Evolutionary conservation across 2,888 invertebrate species (phyloP).

Genomic region (Clitarchus hookeri): DNA sequence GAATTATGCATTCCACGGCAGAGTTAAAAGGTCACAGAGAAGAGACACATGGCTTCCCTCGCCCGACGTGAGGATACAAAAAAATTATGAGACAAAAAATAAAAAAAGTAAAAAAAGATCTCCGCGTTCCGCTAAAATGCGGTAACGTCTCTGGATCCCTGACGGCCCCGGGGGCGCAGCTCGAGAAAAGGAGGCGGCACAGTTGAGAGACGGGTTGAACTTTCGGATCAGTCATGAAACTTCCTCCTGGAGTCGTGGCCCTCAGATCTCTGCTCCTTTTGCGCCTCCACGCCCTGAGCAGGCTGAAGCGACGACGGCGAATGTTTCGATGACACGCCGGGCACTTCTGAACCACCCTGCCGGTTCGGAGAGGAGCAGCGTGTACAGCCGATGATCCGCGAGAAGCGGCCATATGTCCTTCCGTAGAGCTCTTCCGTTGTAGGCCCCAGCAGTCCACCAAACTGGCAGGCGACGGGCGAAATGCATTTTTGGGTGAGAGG

Average conservation of each 20-base stretch:
- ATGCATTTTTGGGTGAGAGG: too few species aligned
- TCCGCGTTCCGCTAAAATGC: neutral
- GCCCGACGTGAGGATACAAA: neutral
- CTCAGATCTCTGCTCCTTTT: neutral
- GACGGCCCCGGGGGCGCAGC: neutral
- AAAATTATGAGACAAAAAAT: neutral
- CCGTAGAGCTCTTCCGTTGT: too few species aligned
- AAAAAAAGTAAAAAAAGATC: neutral
- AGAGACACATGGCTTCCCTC: constrained; percentile 10
- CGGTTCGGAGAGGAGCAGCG: too few species aligned
- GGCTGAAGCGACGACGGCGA: neutral
- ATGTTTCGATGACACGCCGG: neutral
- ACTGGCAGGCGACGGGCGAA: too few species aligned
- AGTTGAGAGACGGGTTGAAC: neutral
- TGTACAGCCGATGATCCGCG: too few species aligned
- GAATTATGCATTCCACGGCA: constrained; percentile 14
- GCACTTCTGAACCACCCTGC: too few species aligned
- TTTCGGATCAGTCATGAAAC: constrained; percentile 2
- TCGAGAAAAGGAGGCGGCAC: neutral
- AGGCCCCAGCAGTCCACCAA: too few species aligned
- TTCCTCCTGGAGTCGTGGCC: neutral
- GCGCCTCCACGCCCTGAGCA: neutral
- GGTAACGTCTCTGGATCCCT: neutral
- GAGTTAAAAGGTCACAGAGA: neutral
- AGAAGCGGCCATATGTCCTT: too few species aligned